phyloP scores from a whole-genome alignment of 2,113 vertebrate species.

The Corythaeola cristata region DNA sequence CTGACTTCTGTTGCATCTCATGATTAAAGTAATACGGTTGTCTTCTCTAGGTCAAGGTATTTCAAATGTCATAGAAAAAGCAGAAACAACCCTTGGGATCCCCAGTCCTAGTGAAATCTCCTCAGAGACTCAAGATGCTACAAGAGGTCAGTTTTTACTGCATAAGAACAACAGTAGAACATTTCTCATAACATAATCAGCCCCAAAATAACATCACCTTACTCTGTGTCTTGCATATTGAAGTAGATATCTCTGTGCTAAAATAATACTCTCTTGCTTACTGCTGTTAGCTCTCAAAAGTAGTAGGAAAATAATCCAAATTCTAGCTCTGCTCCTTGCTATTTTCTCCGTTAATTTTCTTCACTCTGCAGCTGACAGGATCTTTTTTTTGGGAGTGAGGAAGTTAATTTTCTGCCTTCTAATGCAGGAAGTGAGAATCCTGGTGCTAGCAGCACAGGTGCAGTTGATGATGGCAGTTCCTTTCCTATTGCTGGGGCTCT shows the following conservation, averaged over 20 bases:
- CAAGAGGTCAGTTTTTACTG: slow-evolving; percentile 69
- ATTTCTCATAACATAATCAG: background rate
- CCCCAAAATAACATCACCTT: background rate
- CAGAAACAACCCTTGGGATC: slow-evolving; percentile 92
- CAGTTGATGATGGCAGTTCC: slow-evolving; percentile 55
- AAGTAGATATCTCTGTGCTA: background rate
- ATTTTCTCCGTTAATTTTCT: background rate
- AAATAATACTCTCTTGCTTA: background rate
- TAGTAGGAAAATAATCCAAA: background rate
- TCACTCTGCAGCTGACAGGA: background rate
- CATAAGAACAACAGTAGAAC: background rate
- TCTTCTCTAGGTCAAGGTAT: slow-evolving; percentile 88
- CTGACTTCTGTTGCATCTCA: background rate
- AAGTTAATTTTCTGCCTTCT: slow-evolving; percentile 9
- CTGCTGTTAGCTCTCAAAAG: background rate
- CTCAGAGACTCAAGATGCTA: slow-evolving; percentile 65
- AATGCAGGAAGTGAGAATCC: slow-evolving; percentile 51
- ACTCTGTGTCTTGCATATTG: background rate
- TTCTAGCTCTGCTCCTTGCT: background rate
- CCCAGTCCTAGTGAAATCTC: slow-evolving; percentile 88
- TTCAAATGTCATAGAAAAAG: slow-evolving; percentile 95
- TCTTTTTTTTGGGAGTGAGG: background rate
- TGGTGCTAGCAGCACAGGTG: slow-evolving; percentile 1
- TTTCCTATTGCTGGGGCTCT: slow-evolving; percentile 79
- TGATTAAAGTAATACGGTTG: background rate